Evolutionary conservation across 2,888 invertebrate genomes (phyloP).

Genomic region (Notodonta ziczac): DNA sequence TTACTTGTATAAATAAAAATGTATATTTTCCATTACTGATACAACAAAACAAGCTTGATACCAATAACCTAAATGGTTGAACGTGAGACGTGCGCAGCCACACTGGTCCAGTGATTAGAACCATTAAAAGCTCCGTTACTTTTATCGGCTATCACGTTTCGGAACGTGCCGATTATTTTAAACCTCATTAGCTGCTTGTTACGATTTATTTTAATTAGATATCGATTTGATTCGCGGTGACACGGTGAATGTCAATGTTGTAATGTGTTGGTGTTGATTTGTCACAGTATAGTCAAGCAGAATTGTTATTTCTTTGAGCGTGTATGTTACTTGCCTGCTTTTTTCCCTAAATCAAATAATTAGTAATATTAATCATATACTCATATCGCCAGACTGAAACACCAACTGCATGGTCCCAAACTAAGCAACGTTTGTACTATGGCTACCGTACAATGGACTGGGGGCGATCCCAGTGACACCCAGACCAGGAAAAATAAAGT

Average conservation of each 20-base stretch:
- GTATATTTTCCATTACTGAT: neutral
- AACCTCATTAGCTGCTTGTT: slow-evolving; percentile 38
- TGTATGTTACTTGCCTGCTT: too few relatives aligned
- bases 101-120: slow-evolving; percentile 16
- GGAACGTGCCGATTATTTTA: slow-evolving; percentile 38
- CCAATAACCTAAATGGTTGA: slow-evolving; percentile 24
- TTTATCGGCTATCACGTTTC: slow-evolving; percentile 38
- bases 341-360: too few relatives aligned
- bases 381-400: too few relatives aligned
- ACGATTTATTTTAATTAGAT: slow-evolving; percentile 44
- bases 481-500: too few relatives aligned
- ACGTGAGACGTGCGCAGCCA: slow-evolving; percentile 18
- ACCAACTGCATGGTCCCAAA: too few relatives aligned
- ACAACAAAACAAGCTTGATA: slow-evolving; percentile 5
- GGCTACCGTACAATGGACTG: too few relatives aligned
- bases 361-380: too few relatives aligned
- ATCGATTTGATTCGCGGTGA: slow-evolving; percentile 38
- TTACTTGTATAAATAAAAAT: neutral
- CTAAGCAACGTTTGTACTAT: too few relatives aligned
- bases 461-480: too few relatives aligned
- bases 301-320: neutral
- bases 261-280: slow-evolving; percentile 20
- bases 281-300: slow-evolving; percentile 29
- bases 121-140: slow-evolving; percentile 27
- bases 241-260: slow-evolving; percentile 43